Base-by-base conservation (phyloP, 2,113 vertebrate genomes). In the Neomonachus schauinslandi region DNA sequence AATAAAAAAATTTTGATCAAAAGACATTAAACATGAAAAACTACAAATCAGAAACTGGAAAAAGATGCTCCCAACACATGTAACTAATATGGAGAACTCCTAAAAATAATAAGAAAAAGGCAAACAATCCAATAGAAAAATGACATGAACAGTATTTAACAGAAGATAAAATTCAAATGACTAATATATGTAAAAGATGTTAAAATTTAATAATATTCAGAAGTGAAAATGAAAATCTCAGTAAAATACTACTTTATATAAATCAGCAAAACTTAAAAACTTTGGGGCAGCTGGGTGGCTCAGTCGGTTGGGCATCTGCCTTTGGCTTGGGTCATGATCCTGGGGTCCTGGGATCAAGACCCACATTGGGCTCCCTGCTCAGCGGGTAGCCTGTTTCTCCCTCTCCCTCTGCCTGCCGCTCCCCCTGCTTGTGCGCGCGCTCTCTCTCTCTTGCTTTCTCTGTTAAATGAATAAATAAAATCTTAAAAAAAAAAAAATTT, bases 1-100 rank as follows among this genome's bases (percentile, higher is more conserved):
- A 93, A 93, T 53, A 46, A 94, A 96, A 96, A 96, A 14, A 36
- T 84, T 93, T 46, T 77, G 22, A 82, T 67, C 71, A 89, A 90
- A 96, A 94, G 77, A 59, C 15, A 86, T 89, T 79, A 86, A 84
- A 67, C 77, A 94, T 11, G 55, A 55, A 86, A 96, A 90, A 87
- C 91, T 33, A 46, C 16, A 95, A 63, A 14, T 1, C 22, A 89
- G 31, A 89, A 95, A 96, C 2, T 22, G 33, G 51, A 24, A 65
- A 55, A 86, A 74, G 55, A 57, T 81, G 89, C 2, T 57, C n/a
- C 5, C 14, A 94, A 82, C 31, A 59, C 31, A 63, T 4, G 7
- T 88, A 94, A 84, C 12, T 49, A 87, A 42, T 46, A 65, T 1
- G n/a, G 49, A 71, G 11, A 90, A 72, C 13, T 89, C 53, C 10